phyloP scores from a whole-genome alignment of 2,797 vertebrate genomes.

The Cyprinodon diabolis region DNA sequence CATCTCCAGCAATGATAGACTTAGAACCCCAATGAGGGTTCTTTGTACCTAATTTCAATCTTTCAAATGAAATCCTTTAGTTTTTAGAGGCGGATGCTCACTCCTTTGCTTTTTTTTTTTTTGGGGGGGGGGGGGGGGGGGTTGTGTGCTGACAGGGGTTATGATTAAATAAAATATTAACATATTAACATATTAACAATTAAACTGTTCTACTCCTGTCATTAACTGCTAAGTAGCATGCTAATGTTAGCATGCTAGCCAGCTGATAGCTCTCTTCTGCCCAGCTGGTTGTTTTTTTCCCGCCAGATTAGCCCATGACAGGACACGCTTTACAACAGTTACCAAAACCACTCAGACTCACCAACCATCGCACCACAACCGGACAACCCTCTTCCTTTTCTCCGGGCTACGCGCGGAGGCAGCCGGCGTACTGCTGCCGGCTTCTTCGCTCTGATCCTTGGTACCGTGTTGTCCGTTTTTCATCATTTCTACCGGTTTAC shows the following conservation, averaged over 20 bases:
- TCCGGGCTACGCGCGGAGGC: slow-evolving; percentile 58
- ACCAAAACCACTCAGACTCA: slow-evolving; percentile 64
- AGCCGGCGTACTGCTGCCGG: slow-evolving; percentile 33
- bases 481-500: slow-evolving; percentile 66
- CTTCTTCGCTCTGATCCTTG: slow-evolving; percentile 31
- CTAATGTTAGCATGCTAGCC: slow-evolving; percentile 56
- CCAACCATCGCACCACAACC: slow-evolving; percentile 96
- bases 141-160: too few species aligned
- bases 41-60: too few species aligned
- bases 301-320: background rate
- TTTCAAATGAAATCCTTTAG: too few species aligned
- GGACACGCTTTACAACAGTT: background rate
- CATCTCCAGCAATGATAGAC: too few species aligned
- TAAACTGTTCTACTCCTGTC: slow-evolving; percentile 8
- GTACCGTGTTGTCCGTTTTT: slow-evolving; percentile 78
- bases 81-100: too few species aligned
- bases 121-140: too few species aligned
- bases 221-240: slow-evolving; percentile 15
- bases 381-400: slow-evolving; percentile 80
- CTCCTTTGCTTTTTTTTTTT: too few species aligned
- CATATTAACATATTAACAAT: too few species aligned
- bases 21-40: too few species aligned
- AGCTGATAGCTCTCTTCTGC: too few species aligned
- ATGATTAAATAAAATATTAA: background rate
- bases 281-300: too few species aligned